Evolutionary conservation across 2,888 invertebrate genomes (phyloP).

Genomic region (Scaptomyza reducta): DNA sequence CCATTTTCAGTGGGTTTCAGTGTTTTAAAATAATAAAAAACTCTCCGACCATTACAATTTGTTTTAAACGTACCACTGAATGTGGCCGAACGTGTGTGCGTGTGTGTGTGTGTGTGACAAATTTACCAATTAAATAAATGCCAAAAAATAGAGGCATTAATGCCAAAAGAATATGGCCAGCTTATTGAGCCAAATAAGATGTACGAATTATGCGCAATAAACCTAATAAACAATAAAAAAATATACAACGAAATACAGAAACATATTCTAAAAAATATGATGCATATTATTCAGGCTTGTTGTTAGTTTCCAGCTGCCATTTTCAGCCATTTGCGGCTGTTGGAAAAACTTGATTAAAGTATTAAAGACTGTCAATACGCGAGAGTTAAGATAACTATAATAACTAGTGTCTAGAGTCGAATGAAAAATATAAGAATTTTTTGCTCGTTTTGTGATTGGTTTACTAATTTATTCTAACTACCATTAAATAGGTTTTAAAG

Average conservation of each 20-base stretch:
- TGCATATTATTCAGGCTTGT: slow-evolving; percentile 18
- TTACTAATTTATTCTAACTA: too few relatives aligned
- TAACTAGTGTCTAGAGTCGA: too few relatives aligned
- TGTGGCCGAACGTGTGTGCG: slow-evolving; percentile 4
- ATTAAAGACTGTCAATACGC: slow-evolving; percentile 19
- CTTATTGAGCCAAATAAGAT: slow-evolving; percentile 44
- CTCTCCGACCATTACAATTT: slow-evolving; percentile 44
- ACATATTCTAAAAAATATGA: slow-evolving; percentile 30
- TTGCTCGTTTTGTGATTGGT: too few relatives aligned
- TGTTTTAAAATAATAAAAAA: background rate
- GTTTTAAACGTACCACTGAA: slow-evolving; percentile 29
- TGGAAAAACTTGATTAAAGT: slow-evolving; percentile 20
- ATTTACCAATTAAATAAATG: slow-evolving; percentile 74
- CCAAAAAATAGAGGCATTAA: slow-evolving; percentile 66
- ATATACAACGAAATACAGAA: slow-evolving; percentile 5
- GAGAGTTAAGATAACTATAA: background rate
- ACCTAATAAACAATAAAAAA: slow-evolving; percentile 1
- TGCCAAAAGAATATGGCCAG: slow-evolving; percentile 44
- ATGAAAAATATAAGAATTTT: too few relatives aligned
- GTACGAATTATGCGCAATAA: slow-evolving; percentile 34
- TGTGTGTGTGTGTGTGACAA: slow-evolving; percentile 50
- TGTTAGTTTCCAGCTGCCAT: slow-evolving; percentile 1
- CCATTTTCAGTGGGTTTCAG: too few relatives aligned
- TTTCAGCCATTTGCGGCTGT: slow-evolving; percentile 17
- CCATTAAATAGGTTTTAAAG: too few relatives aligned